phyloP scores from a whole-genome alignment of 2,888 invertebrate genomes.

The Lobophora halterata region DNA sequence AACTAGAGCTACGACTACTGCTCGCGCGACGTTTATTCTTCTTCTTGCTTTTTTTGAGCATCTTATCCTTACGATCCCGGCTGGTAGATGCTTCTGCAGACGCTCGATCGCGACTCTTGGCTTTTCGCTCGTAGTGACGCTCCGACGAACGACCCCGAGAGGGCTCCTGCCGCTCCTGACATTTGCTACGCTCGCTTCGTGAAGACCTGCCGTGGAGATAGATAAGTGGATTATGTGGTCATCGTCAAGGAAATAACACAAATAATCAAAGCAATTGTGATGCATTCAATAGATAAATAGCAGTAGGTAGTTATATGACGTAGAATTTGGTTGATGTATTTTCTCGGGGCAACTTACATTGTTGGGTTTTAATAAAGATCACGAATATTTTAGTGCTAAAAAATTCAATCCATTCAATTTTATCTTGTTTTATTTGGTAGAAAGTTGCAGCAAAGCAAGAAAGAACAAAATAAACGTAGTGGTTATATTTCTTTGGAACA shows the following conservation, averaged over 20 bases:
- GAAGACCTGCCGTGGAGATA: constrained; percentile 53
- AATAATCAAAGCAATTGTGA: background rate
- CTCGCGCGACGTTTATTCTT: constrained; percentile 49
- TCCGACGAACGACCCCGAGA: constrained; percentile 48
- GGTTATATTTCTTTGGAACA: too few species aligned
- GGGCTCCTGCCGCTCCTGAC: constrained; percentile 38
- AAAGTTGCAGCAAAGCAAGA: too few species aligned
- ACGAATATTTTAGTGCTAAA: too few species aligned
- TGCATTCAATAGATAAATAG: too few species aligned
- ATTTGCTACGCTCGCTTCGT: constrained; percentile 42
- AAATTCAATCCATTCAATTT: too few species aligned
- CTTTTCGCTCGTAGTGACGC: constrained; percentile 35
- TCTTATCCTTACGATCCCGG: constrained; percentile 39
- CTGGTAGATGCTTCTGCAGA: constrained; percentile 45
- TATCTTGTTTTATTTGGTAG: too few species aligned
- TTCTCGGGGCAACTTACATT: too few species aligned
- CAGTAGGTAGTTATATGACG: too few species aligned
- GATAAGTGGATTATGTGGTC: background rate
- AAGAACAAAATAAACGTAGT: too few species aligned
- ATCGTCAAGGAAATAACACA: background rate
- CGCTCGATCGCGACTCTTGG: constrained; percentile 36
- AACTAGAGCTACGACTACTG: constrained; percentile 53
- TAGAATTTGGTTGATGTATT: too few species aligned
- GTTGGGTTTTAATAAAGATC: too few species aligned
- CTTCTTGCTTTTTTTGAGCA: constrained; percentile 58